Evolutionary conservation across 1,140 invertebrate genomes (phyloP).

Genomic region (Zaprionus davidi): DNA sequence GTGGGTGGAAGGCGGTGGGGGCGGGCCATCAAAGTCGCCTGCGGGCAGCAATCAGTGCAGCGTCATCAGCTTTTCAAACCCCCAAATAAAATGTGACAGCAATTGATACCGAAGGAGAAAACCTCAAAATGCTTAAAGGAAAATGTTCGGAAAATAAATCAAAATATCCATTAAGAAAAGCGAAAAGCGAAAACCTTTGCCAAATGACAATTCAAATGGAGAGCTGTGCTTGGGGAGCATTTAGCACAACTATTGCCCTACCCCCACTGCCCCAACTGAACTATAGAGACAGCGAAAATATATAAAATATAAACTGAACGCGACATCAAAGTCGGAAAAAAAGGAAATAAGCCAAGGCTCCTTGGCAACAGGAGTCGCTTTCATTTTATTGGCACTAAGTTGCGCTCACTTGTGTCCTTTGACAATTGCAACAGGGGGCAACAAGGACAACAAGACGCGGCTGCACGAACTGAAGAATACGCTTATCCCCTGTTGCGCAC

Average conservation of each 20-base stretch:
- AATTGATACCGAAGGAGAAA: conserved; percentile 32
- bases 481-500: not conserved
- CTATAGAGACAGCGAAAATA: not conserved
- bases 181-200: conserved; percentile 30
- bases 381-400: conserved; percentile 73
- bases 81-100: conserved; percentile 27
- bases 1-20: not conserved
- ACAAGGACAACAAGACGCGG: conserved; percentile 49
- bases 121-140: not conserved
- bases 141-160: conserved; percentile 61
- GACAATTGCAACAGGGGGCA: conserved; percentile 56
- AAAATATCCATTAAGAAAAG: conserved; percentile 63
- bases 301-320: conserved; percentile 35
- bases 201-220: conserved; percentile 61
- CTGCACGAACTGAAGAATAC: not conserved
- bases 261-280: not conserved
- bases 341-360: conserved; percentile 26
- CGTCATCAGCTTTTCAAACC: conserved; percentile 65
- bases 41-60: conserved; percentile 72
- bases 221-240: conserved; percentile 55
- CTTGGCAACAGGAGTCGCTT: conserved; percentile 51
- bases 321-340: conserved; percentile 64
- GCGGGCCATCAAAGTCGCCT: conserved; percentile 32
- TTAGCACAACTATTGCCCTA: conserved; percentile 50
- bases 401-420: conserved; percentile 53